These are phyloP conservation scores for Enteromius anoplus DNA, from an alignment of 2,797 vertebrate species.

Conservation along the genomic window DNA sequence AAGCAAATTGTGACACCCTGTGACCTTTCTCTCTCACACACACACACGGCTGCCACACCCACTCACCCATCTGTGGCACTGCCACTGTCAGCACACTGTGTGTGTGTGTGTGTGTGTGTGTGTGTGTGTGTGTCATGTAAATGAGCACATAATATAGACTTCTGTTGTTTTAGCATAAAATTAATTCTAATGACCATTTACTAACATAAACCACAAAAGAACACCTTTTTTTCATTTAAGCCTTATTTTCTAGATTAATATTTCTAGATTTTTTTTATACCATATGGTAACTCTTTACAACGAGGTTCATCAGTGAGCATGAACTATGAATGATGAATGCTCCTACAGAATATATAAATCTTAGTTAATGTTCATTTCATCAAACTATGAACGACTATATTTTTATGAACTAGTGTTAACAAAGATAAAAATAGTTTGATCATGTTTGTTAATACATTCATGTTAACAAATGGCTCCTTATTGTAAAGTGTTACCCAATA, in stretches of 20 bases:
- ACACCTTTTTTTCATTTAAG: background rate
- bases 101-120: background rate
- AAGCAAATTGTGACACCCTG: slow-evolving; percentile 70
- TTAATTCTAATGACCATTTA: background rate
- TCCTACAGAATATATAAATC: too few species aligned
- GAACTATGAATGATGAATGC: too few species aligned
- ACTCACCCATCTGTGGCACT: background rate
- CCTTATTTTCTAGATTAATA: background rate
- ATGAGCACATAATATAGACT: slow-evolving; percentile 69
- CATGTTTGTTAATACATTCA: too few species aligned
- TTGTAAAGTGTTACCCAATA: background rate
- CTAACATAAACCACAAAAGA: background rate
- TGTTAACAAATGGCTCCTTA: background rate
- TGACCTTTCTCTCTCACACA: slow-evolving; percentile 62
- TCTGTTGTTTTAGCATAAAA: slow-evolving; percentile 60
- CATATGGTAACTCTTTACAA: too few species aligned
- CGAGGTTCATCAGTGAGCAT: too few species aligned
- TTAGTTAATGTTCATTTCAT: too few species aligned
- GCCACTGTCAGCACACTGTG: background rate
- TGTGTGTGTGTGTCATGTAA: slow-evolving; percentile 50
- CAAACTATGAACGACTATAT: too few species aligned
- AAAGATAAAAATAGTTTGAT: too few species aligned
- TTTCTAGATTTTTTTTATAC: background rate
- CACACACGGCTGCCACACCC: slow-evolving; percentile 8
- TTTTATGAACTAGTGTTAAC: too few species aligned